Base-by-base conservation (phyloP, 2,797 vertebrate genomes). In the Distichodus sexfasciatus region DNA sequence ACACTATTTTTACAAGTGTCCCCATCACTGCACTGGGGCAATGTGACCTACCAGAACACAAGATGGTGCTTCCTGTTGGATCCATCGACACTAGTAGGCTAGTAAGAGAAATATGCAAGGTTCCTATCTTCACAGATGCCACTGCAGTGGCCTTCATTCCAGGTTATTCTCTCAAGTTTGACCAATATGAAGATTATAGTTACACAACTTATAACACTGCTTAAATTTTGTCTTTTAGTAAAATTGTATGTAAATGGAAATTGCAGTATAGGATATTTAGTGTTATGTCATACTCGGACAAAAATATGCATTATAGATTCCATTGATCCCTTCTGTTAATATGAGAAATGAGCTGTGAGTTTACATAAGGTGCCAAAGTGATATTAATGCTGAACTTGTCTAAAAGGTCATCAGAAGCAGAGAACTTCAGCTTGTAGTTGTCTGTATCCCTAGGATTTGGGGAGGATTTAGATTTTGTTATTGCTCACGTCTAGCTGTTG, bases 401-500 rank as follows among this genome's bases (percentile, higher is more conserved):
- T 11, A 9, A 23, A 1, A 26, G 28, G 24, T 14, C 23, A 28
- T 14, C n/a, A 28, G 47, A 14, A 19, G 4, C 19, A 14, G 23
- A 50, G n/a, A n/a, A n/a, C n/a, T n/a, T n/a, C n/a, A n/a, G n/a
- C n/a, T n/a, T n/a, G n/a, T n/a, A n/a, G n/a, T n/a, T n/a, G n/a
- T n/a, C n/a, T n/a, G n/a, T n/a, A n/a, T n/a, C n/a, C n/a, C n/a
- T n/a, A n/a, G n/a, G n/a, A n/a, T n/a, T n/a, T n/a, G n/a, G n/a
- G n/a, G n/a, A n/a, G n/a, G n/a, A n/a, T n/a, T n/a, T 35, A 23
- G 2, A 2, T 24, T 26, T 4, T 31, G 3, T 29, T 29, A 9
- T 47, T 47, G 10, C 21, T 26, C 61, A 69, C 40, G 50, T 23
- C 33, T 58, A 76, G 58, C 44, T 73, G 51, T 69, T 71, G 35